A percentile compares a stretch with the other conserved stretches of the same genome.
Conservation (phyloP, 30 jellyfish, hydroid and myxozoan species). For the Hydractinia symbiolongicarpus region DNA sequence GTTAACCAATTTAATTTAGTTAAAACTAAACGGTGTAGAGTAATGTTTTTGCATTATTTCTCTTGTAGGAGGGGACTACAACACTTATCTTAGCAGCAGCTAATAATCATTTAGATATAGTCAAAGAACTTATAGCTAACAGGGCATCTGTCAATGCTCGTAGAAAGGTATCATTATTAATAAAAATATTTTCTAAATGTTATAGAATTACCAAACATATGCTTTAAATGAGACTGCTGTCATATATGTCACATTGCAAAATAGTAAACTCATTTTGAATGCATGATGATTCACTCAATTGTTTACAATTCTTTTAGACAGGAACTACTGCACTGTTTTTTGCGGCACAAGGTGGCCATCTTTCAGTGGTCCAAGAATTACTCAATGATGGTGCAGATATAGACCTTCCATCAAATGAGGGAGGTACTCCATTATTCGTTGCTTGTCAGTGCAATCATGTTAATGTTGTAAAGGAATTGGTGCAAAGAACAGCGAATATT, state of each 20-base stretch:
- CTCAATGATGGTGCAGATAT: constrained; percentile 73
- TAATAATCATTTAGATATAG: constrained; percentile 72
- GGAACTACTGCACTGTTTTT: constrained; percentile 96
- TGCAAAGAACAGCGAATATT: constrained; percentile 61
- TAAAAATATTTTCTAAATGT: too few species aligned
- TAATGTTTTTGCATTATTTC: neutral
- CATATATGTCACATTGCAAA: too few species aligned
- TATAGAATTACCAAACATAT: too few species aligned
- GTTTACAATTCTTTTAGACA: constrained; percentile 46
- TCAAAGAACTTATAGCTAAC: constrained; percentile 52
- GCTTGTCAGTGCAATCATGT: constrained; percentile 92
- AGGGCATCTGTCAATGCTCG: constrained; percentile 82
- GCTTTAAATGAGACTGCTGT: too few species aligned
- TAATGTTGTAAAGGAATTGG: constrained; percentile 72
- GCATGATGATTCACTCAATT: neutral
- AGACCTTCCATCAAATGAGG: constrained; percentile 83
- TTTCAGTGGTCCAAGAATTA: constrained; percentile 63
- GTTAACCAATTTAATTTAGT: too few species aligned
- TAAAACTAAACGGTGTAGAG: too few species aligned
- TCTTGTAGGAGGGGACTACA: constrained; percentile 86
- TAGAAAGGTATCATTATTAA: constrained; percentile 46
- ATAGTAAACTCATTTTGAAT: too few species aligned
- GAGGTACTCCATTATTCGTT: constrained; percentile 93
- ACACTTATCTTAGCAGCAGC: constrained; percentile 90
- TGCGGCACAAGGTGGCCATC: constrained; percentile 96